These are phyloP conservation scores for Bombyx huttoni DNA, from an alignment of 2,888 invertebrate genomes.

Conservation along the genomic window DNA sequence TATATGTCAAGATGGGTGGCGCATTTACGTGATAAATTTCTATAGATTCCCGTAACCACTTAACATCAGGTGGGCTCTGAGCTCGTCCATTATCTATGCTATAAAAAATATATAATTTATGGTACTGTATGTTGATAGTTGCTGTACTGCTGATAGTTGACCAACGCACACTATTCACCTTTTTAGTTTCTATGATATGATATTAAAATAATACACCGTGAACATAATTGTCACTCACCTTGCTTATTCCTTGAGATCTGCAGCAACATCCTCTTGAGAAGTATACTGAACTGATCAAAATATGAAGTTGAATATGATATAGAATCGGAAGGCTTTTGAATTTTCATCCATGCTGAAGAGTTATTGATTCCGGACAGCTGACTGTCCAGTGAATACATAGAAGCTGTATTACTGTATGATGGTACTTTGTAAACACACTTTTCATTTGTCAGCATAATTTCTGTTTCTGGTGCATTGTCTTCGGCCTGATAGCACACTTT, in stretches of 20 bases:
- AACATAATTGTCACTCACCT: conserved; percentile 32
- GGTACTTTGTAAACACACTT: conserved; percentile 55
- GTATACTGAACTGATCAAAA: conserved; percentile 72
- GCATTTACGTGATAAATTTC: no score
- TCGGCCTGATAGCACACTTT: conserved; percentile 52
- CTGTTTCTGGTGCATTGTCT: conserved; percentile 42
- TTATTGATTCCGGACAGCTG: conserved; percentile 47
- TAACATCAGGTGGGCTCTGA: no score
- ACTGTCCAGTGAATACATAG: conserved; percentile 45
- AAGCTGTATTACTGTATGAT: conserved; percentile 35
- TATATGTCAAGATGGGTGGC: no score
- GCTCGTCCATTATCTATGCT: no score
- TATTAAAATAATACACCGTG: neutral
- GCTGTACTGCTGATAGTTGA: no score
- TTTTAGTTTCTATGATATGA: no score
- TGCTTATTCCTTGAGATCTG: conserved; percentile 73
- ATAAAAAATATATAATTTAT: no score
- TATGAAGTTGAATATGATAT: conserved; percentile 63
- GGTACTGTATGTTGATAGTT: no score
- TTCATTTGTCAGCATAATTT: conserved; percentile 48
- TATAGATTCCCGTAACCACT: no score
- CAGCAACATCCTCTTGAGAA: conserved; percentile 73
- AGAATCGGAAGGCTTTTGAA: conserved; percentile 55
- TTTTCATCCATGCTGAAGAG: conserved; percentile 65
- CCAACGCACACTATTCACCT: no score